Evolutionary conservation across 2,797 vertebrate species (phyloP), one percentile per base, ranked within the genome.

Genomic region (Parambassis ranga): DNA sequence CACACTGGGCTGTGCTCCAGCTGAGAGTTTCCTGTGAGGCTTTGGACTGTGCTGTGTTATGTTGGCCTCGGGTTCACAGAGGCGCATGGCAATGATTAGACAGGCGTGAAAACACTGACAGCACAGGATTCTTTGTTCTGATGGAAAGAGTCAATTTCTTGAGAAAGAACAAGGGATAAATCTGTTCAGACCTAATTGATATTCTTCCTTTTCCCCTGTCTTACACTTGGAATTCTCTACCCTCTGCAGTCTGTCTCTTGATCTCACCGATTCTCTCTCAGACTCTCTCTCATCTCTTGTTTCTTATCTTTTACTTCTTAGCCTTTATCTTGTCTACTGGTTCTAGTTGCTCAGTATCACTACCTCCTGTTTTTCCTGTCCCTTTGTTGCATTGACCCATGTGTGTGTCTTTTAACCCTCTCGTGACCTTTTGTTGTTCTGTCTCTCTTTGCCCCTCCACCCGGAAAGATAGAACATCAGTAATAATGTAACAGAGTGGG

Each of bases 391-490:
- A n/a, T n/a, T n/a, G n/a, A n/a, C n/a, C n/a, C n/a, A n/a, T n/a
- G n/a, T n/a, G n/a, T n/a, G n/a, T 3, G 6, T 48, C 36, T 49
- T 60, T 56, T 38, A 37, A 32, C 52, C 56, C 50, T 36, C 47
- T 69, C 41, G n/a, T 2, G 0, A 32, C 32, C 23, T 44, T 27
- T 38, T 18, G n/a, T n/a, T n/a, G n/a, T n/a, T 39, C 10, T n/a
- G 5, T 36, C 28, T 53, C 23, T 43, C 11, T 43, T 36, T 41
- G 15, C 18, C 15, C 14, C 2, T 46, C 14, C 35, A 42, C 7
- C 23, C 37, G 37, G 14, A 36, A 44, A 22, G 24, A 57, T 44
- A 41, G 13, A 38, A 39, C 6, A n/a, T 23, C 31, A 24, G 13
- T 36, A 1, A 2, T 13, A 11, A 6, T 37, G 37, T 32, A 24